phyloP scores from a whole-genome alignment of 2,888 invertebrate species.

The Halocaridina rubra region DNA sequence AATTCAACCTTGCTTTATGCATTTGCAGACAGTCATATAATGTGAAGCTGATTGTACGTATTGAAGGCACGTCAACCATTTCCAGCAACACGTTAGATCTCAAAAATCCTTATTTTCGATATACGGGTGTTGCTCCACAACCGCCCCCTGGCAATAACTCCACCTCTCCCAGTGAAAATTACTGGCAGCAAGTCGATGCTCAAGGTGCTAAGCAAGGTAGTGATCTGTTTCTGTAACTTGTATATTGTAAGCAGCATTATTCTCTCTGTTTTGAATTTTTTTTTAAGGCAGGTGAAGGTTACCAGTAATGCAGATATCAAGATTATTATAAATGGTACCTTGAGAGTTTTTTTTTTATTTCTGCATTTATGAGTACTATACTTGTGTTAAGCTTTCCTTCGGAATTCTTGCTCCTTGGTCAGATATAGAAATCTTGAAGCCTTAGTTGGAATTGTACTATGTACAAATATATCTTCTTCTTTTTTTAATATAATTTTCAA shows the following conservation, averaged over 20 bases:
- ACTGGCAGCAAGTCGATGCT: constrained; percentile 87
- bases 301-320: too few relatives aligned
- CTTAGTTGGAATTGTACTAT: too few relatives aligned
- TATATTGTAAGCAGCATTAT: too few relatives aligned
- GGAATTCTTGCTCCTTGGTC: too few relatives aligned
- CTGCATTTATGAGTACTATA: background rate
- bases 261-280: too few relatives aligned
- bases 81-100: constrained; percentile 94
- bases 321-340: background rate
- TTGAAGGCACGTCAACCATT: constrained; percentile 83
- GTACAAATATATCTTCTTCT: too few relatives aligned
- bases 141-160: constrained; percentile 92
- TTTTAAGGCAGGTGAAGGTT: too few relatives aligned
- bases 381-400: too few relatives aligned
- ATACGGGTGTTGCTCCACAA: constrained; percentile 91
- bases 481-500: too few relatives aligned
- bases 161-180: constrained; percentile 92
- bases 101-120: constrained; percentile 98
- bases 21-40: constrained; percentile 91
- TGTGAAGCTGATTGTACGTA: constrained; percentile 92
- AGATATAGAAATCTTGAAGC: too few relatives aligned
- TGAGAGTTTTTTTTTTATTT: background rate
- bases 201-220: constrained; percentile 73
- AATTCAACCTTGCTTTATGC: too few relatives aligned
- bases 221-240: background rate